These are phyloP conservation scores for Galleria mellonella DNA, from an alignment of 1,140 invertebrate species.

Conservation along the genomic window DNA sequence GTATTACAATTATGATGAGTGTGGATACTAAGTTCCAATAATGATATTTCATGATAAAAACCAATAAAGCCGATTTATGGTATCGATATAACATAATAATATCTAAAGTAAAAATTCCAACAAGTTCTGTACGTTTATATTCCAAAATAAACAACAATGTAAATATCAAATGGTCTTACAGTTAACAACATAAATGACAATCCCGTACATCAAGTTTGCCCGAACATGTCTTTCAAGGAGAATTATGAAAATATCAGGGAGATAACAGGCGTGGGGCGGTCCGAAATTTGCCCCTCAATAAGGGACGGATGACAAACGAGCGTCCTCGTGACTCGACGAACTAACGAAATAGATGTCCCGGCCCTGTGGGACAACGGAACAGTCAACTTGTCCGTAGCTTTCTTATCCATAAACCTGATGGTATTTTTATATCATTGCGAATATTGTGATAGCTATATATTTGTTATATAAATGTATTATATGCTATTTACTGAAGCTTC, in stretches of 20 bases:
- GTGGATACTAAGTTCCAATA: no score
- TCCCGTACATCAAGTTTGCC: constrained; percentile 1
- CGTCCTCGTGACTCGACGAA: constrained; percentile 36
- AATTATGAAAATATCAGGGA: constrained; percentile 45
- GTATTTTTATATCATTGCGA: no score
- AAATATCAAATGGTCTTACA: constrained; percentile 2
- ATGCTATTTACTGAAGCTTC: no score
- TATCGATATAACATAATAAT: no score
- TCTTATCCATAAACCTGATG: constrained; percentile 28
- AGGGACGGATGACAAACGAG: constrained; percentile 47
- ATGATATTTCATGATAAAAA: no score
- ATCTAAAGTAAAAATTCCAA: no score
- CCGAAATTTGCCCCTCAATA: constrained; percentile 42
- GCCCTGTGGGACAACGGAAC: constrained; percentile 11
- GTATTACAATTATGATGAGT: no score
- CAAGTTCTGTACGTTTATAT: no score
- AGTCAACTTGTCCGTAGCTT: constrained; percentile 10
- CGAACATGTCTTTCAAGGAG: constrained; percentile 18
- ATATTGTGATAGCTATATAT: no score
- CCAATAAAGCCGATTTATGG: no score
- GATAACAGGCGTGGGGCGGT: constrained; percentile 30
- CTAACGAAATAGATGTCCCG: constrained; percentile 33
- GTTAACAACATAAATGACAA: constrained; percentile 6
- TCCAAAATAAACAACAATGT: not conserved
- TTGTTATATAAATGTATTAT: no score